phyloP scores from a whole-genome alignment of 1,140 invertebrate genomes.

The Ephestia elutella region DNA sequence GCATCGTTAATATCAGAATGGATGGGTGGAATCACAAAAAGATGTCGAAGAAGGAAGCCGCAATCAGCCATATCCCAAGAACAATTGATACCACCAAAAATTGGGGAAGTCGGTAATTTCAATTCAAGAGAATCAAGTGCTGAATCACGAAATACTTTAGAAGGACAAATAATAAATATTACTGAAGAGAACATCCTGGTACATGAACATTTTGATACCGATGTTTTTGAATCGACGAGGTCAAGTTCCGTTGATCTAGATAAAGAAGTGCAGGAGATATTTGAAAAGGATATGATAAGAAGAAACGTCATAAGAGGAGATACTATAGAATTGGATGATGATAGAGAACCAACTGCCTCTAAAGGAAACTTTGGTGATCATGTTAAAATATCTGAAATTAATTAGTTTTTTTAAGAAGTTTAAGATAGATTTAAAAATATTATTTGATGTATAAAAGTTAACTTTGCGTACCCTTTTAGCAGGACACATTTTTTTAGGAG shows the following conservation, averaged over 20 bases:
- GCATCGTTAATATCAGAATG: slow-evolving; percentile 76
- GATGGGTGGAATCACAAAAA: slow-evolving; percentile 78
- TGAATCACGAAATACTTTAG: slow-evolving; percentile 41
- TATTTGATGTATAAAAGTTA: no score
- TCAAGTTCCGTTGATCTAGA: slow-evolving; percentile 63
- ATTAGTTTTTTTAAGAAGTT: slow-evolving; percentile 5
- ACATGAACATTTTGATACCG: slow-evolving; percentile 37
- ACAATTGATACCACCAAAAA: slow-evolving; percentile 24
- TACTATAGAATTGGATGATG: slow-evolving; percentile 18
- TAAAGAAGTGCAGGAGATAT: slow-evolving; percentile 60
- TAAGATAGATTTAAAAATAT: not conserved
- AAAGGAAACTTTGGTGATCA: slow-evolving; percentile 41
- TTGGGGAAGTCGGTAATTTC: slow-evolving; percentile 21
- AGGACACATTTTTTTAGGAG: no score
- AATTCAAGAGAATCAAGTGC: slow-evolving; percentile 32
- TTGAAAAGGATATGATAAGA: slow-evolving; percentile 38
- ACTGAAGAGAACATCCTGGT: slow-evolving; percentile 45
- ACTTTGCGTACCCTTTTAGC: no score
- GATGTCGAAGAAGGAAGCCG: slow-evolving; percentile 59
- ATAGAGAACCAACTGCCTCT: slow-evolving; percentile 33
- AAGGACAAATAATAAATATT: slow-evolving; percentile 48
- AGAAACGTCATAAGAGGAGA: slow-evolving; percentile 18
- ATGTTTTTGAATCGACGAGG: slow-evolving; percentile 40
- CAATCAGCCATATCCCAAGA: slow-evolving; percentile 26
- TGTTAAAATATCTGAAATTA: slow-evolving; percentile 12